These are phyloP conservation scores for Meiosimyza platycephala DNA, from an alignment of 2,888 invertebrate genomes.

Conservation along the genomic window DNA sequence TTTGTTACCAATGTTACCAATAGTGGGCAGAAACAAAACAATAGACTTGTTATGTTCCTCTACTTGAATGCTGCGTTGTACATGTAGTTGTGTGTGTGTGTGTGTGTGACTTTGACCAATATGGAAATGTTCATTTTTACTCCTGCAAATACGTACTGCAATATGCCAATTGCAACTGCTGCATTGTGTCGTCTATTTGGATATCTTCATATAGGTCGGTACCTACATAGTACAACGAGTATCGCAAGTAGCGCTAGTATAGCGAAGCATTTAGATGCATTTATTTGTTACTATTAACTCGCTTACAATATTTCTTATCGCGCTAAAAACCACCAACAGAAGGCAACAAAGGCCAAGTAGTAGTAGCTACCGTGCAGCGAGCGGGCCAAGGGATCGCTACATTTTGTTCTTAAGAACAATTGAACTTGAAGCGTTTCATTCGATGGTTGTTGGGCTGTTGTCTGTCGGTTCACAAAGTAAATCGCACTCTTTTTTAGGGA, in stretches of 20 bases:
- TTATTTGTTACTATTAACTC: constrained; percentile 68
- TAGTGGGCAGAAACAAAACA: constrained; percentile 39
- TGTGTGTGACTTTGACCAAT: constrained; percentile 28
- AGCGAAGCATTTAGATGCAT: constrained; percentile 65
- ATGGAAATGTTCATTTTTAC: constrained; percentile 36
- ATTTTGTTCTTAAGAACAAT: constrained; percentile 13
- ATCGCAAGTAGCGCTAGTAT: too few relatives aligned
- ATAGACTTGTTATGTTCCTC: constrained; percentile 39
- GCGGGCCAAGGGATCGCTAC: background rate
- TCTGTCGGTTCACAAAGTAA: too few relatives aligned
- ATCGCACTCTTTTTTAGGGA: too few relatives aligned
- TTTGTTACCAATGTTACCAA: constrained; percentile 23
- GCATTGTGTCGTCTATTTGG: constrained; percentile 66
- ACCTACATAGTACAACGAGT: background rate
- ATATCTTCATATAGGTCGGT: constrained; percentile 63
- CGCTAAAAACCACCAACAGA: constrained; percentile 1
- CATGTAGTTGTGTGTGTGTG: constrained; percentile 16
- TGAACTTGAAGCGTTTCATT: constrained; percentile 2
- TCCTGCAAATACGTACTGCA: constrained; percentile 43
- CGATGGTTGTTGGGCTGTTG: too few relatives aligned
- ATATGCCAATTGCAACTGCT: constrained; percentile 64
- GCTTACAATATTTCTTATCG: constrained; percentile 8
- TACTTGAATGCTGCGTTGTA: too few relatives aligned
- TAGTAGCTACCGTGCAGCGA: background rate
- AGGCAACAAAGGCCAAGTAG: constrained; percentile 12